Evolutionary conservation across 2,113 vertebrate genomes (phyloP), one percentile per base, ranked within the genome.

Genomic region (Oreamnos americanus): DNA sequence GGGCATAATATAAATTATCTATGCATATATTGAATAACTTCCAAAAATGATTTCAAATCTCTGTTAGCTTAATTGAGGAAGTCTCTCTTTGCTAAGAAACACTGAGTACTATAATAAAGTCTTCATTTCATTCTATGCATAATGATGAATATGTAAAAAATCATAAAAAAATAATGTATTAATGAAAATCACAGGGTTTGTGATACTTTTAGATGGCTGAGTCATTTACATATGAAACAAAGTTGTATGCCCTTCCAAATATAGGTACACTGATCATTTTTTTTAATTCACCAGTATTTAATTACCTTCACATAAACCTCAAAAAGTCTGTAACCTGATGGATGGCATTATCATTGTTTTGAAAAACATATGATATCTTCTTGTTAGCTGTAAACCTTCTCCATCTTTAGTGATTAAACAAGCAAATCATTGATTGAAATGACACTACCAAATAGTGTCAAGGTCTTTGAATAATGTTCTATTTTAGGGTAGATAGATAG

Each of bases 21-120:
- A 2, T 92, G 11, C 8, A 86, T 58, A 85, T 67, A 74, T 85
- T 96, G 94, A 98, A 85, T 81, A 53, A 91, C 45, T 60, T 97
- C 95, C 94, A 96, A 91, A 90, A 88, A 93, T 96, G 86, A 94
- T 93, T 90, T 97, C 91, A 96, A 9, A 87, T 81, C 64, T 76
- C n/a, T 81, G 19, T 51, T 76, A 62, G 51, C 47, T 94, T 87
- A 97, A 95, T 67, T 96, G 89, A 86, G 10, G 45, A 79, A 7
- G 13, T 71, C 87, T 96, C 39, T 67, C 86, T 90, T 91, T 96
- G 39, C 49, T 90, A 60, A 76, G 84, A 97, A 92, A 57, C 58
- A 94, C 26, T 76, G 5, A 67, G n/a, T 82, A 58, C 62, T 81
- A 21, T 49, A 95, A 86, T 84, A 86, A 94, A 95, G 30, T 85